Conservation (phyloP, 1,140 invertebrate species). For the Calephelis nemesis region DNA sequence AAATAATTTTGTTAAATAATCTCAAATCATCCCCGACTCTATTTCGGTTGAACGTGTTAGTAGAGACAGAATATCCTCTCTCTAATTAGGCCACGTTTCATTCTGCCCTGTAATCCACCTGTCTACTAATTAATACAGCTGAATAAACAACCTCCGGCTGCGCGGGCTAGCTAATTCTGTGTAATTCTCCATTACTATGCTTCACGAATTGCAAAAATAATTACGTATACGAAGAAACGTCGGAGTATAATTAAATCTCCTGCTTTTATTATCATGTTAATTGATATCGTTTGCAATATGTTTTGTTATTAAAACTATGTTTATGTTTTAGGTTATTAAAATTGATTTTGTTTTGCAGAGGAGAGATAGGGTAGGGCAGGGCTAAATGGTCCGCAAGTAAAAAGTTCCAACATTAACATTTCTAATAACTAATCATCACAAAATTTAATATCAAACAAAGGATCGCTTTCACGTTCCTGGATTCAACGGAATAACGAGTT, state of each 20-base stretch:
- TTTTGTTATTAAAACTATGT: not conserved
- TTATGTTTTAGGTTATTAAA: no score
- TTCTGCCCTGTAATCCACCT: slow-evolving; percentile 60
- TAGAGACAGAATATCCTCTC: slow-evolving; percentile 25
- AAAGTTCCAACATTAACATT: no score
- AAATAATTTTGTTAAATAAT: not conserved
- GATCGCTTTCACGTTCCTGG: no score
- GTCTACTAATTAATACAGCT: slow-evolving; percentile 66
- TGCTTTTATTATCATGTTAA: not conserved
- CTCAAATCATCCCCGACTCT: not conserved
- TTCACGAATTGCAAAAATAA: slow-evolving; percentile 17
- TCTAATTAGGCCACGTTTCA: slow-evolving; percentile 60
- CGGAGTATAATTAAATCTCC: slow-evolving; percentile 2
- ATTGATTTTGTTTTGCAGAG: no score
- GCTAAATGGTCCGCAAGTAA: no score
- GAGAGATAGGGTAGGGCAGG: no score
- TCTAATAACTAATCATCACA: no score
- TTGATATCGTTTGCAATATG: not conserved
- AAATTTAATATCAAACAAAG: no score
- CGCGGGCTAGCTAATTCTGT: slow-evolving; percentile 41
- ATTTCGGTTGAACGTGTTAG: slow-evolving; percentile 5
- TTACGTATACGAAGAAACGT: slow-evolving; percentile 2
- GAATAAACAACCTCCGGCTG: slow-evolving; percentile 54
- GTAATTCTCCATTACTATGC: slow-evolving; percentile 43
- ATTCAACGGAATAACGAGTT: no score